Base-by-base conservation (phyloP, 2,113 vertebrate genomes). In the Platanista minor region DNA sequence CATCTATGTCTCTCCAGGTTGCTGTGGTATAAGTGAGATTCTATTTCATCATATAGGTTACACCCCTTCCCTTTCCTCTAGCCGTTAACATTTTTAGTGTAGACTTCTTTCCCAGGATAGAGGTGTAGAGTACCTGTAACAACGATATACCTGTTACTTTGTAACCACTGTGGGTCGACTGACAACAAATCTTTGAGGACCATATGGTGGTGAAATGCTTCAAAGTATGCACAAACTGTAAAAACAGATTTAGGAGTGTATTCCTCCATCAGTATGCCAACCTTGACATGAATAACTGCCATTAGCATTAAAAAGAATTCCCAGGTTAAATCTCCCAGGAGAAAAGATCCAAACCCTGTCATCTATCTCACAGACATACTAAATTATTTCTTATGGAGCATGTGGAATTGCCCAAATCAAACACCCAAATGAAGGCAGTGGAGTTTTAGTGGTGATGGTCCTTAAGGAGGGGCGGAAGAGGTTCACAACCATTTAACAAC, bases 271-370 rank as follows among this genome's bases (percentile, higher is more conserved):
- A 91, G 77, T 95, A 96, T 94, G 86, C 62, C 86, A 83, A n/a
- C 15, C 72, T 87, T 91, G 62, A 97, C 89, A 43, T 96, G 95
- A 98, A 66, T 81, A 93, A 97, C 86, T 83, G 31, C 52, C 72
- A 96, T 95, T 96, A 97, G 36, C 93, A 97, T 96, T 94, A 94
- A 94, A 95, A 96, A 97, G 67, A 97, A 97, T 95, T 94, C 95
- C 91, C 78, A 94, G 91, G 86, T 98, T 97, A 96, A 95, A 95
- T 98, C 78, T 96, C 91, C 78, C 89, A 96, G 75, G 96, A 98
- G 88, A 97, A 95, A 91, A 95, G 31, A 94, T 91, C 39, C 78
- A 74, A 93, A 74, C 64, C n/a, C 57, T 57, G 36, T 77, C 94
- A 91, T 97, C 91, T 93, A 12, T 97, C 96, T 98, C 91, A 80